Conservation (phyloP, 2,888 invertebrate species). For the Stegana nigrithorax region DNA sequence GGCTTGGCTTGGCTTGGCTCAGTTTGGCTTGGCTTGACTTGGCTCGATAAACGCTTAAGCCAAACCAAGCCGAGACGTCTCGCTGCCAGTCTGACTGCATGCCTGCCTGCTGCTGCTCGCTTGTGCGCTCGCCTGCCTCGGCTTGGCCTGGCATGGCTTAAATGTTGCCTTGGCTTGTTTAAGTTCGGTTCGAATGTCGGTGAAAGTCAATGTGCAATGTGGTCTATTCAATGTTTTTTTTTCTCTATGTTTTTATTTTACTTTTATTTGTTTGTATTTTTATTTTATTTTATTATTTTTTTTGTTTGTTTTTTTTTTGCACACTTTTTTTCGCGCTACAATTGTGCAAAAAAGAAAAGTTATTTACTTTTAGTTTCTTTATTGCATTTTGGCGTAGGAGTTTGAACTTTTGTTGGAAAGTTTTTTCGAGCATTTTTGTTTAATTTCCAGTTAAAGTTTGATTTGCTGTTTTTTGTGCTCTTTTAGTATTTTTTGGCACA, state of each 20-base stretch:
- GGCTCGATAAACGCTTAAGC: neutral
- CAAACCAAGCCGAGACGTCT: too few relatives aligned
- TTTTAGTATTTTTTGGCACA: slow-evolving; percentile 60
- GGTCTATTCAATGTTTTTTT: too few relatives aligned
- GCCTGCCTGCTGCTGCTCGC: neutral
- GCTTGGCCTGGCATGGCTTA: too few relatives aligned
- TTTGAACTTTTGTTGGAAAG: slow-evolving; percentile 57
- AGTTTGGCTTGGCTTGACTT: neutral
- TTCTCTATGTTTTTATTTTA: neutral
- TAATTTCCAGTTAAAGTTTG: neutral
- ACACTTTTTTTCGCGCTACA: slow-evolving; percentile 44
- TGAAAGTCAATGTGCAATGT: slow-evolving; percentile 48
- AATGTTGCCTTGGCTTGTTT: slow-evolving; percentile 14
- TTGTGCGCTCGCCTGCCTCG: neutral
- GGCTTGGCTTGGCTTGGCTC: neutral
- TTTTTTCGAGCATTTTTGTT: slow-evolving; percentile 27
- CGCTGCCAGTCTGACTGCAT: neutral
- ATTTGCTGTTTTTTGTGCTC: slow-evolving; percentile 34
- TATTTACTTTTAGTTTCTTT: slow-evolving; percentile 47
- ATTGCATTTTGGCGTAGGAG: slow-evolving; percentile 44
- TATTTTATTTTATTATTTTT: neutral
- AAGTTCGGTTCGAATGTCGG: slow-evolving; percentile 45
- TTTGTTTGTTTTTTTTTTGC: neutral
- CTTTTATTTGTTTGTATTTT: neutral
- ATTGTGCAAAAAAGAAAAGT: slow-evolving; percentile 59